Percentiles rank a stretch among this genome's conserved stretches.
Evolutionary conservation across 1,140 invertebrate species (phyloP).

Genomic region (Pseudobourletiella spinata): DNA sequence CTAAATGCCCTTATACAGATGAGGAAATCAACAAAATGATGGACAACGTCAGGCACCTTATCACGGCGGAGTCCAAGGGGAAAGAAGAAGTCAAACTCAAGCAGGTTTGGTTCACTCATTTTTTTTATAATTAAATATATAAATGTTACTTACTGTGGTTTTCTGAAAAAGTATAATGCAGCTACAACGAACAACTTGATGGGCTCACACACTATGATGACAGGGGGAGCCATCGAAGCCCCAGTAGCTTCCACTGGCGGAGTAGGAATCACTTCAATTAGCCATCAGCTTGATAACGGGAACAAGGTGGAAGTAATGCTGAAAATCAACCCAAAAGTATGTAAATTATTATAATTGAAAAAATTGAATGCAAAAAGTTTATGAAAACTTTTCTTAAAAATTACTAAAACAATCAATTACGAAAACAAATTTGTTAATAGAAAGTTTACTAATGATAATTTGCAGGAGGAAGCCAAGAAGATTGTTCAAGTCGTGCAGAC

Average conservation of each 20-base stretch:
- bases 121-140: too few relatives aligned
- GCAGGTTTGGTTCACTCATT: too few relatives aligned
- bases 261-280: constrained; percentile 23
- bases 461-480: not conserved
- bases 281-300: constrained; percentile 25
- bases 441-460: not conserved
- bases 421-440: not conserved
- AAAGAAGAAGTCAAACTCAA: not conserved
- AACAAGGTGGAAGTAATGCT: constrained; percentile 27
- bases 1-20: constrained; percentile 23
- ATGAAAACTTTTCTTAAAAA: not conserved
- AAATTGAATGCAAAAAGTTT: not conserved
- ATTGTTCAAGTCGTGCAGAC: not conserved
- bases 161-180: too few relatives aligned
- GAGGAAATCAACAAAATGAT: constrained; percentile 25
- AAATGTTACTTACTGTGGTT: too few relatives aligned
- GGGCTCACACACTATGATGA: too few relatives aligned
- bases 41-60: constrained; percentile 16
- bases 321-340: constrained; percentile 8
- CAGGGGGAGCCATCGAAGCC: too few relatives aligned
- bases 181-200: too few relatives aligned
- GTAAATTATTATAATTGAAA: not conserved
- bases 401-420: not conserved
- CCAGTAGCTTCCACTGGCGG: too few relatives aligned
- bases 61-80: not conserved